These are phyloP conservation scores for Gallinago paraguaiae DNA, from an alignment of 2,113 vertebrate genomes.

Conservation along the genomic window DNA sequence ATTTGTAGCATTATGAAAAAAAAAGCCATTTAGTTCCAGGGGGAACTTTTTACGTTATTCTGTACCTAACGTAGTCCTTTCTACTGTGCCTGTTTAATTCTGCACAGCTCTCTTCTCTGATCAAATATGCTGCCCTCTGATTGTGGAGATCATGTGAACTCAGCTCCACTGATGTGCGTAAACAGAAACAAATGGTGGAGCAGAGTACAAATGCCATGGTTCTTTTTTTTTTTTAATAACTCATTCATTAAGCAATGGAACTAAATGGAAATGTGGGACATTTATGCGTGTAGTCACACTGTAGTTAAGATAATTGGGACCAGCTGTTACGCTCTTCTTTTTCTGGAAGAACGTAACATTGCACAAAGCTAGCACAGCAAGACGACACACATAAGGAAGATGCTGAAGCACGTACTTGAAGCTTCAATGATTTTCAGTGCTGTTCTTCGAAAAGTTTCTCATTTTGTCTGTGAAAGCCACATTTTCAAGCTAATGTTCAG, in stretches of 20 bases:
- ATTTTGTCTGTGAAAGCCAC: constrained; percentile 34
- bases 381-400: constrained; percentile 35
- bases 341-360: constrained; percentile 50
- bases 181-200: constrained; percentile 58
- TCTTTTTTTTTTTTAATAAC: constrained; percentile 54
- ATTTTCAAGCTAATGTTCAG: neutral
- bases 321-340: constrained; percentile 69
- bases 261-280: constrained; percentile 59
- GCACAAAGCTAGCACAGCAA: constrained; percentile 31
- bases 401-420: constrained; percentile 52
- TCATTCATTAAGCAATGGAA: constrained; percentile 55
- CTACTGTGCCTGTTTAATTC: neutral
- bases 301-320: constrained; percentile 73
- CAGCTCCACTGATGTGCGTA: constrained; percentile 7
- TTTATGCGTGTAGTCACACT: constrained; percentile 62
- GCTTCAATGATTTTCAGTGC: constrained; percentile 32
- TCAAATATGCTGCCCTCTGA: neutral
- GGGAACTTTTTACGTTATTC: constrained; percentile 6
- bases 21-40: neutral
- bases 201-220: neutral
- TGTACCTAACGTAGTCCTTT: neutral
- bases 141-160: neutral
- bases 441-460: constrained; percentile 38
- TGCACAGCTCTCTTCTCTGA: neutral
- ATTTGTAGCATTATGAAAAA: neutral